Evolutionary conservation across 2,888 invertebrate species (phyloP), one percentile per base, ranked within the genome.

Genomic region (Philereme vetulata): DNA sequence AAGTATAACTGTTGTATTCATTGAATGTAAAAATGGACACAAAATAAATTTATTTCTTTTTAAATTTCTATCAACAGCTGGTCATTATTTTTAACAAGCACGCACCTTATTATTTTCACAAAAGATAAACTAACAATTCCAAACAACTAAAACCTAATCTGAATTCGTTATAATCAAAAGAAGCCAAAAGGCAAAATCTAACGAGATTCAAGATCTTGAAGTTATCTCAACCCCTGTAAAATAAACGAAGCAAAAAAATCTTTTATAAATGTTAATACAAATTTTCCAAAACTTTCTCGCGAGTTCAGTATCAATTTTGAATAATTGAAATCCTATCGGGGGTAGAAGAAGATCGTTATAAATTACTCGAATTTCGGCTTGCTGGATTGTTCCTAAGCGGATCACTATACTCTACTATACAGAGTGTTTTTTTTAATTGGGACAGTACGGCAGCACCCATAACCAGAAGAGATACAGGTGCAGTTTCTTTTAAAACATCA

Each of bases 251-350:
- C 50, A 49, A 59, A 56, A 57, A 60, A 64, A 56, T 53, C 9
- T 46, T 56, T 53, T 42, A 4, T 36, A 46, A 56, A 60, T 40
- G 56, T 60, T 53, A 48, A 58, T 56, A 55, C n/a, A 58, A 51
- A 49, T 56, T 47, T 56, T 42, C 43, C 8, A 4, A 46, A 62
- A 54, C 33, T 46, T 56, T 35, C 21, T 5, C 34, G 10, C 51
- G 56, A 62, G 33, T 58, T 33, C 44, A 58, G 50, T 54, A 53
- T 57, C 64, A 60, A 42, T 62, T 64, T 56, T 62, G 51, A 58
- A 64, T 65, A 63, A 60, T 64, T 64, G 56, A 64, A 64, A 62
- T 60, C 44, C 42, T 44, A 62, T 53, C 49, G 43, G 35, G 50
- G 51, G 34, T 35, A 48, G 51, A 36, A 35, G 32, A 50, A 61